These are phyloP conservation scores for Tipula lateralis DNA, from an alignment of 2,888 invertebrate species.

Conservation along the genomic window DNA sequence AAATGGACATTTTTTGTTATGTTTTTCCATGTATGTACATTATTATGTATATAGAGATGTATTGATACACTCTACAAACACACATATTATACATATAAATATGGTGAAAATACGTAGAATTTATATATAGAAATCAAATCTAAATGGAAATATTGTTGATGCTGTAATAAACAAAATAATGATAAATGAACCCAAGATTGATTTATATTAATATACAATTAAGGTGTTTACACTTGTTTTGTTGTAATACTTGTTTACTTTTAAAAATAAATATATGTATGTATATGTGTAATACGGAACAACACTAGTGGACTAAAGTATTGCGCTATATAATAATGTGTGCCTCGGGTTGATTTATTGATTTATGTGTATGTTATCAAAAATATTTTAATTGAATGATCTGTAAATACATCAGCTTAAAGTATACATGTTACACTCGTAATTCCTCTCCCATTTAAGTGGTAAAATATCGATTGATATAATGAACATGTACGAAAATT, in stretches of 20 bases:
- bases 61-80: too few species aligned
- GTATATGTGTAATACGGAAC: not conserved
- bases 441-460: not conserved
- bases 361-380: not conserved
- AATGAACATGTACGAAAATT: not conserved
- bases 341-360: not conserved
- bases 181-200: not conserved
- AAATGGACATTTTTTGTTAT: not conserved
- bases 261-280: not conserved
- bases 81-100: too few species aligned
- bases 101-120: not conserved
- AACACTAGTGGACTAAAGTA: not conserved
- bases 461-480: not conserved
- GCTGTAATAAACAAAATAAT: not conserved
- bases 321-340: not conserved
- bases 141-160: not conserved
- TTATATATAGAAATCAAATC: not conserved
- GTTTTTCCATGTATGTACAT: too few species aligned
- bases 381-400: not conserved
- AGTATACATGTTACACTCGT: not conserved
- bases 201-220: not conserved
- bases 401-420: not conserved
- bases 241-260: constrained; percentile 9
- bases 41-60: too few species aligned
- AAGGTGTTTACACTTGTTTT: constrained; percentile 9